Conservation (phyloP, 2,113 vertebrate genomes). For the Ceuthmochares aereus region DNA sequence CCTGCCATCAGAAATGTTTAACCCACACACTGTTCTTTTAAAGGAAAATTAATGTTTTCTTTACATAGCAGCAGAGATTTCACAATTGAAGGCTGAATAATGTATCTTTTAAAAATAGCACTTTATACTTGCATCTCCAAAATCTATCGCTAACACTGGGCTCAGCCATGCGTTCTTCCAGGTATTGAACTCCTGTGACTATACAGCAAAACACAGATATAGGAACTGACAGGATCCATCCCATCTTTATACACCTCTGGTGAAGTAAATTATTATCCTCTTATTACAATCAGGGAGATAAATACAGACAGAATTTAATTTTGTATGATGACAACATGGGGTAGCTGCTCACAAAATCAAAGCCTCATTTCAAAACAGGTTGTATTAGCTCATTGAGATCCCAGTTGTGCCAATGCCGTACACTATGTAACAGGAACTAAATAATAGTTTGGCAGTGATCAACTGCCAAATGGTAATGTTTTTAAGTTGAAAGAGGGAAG, state of each 20-base stretch:
- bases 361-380: not conserved
- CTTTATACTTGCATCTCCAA: not conserved
- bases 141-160: not conserved
- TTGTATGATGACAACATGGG: not conserved
- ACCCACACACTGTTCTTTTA: conserved; percentile 37
- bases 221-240: not conserved
- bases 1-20: conserved; percentile 36
- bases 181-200: not conserved
- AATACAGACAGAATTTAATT: not conserved
- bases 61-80: conserved; percentile 26
- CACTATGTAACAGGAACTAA: not conserved
- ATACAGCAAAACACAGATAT: not conserved
- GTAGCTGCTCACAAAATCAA: not conserved
- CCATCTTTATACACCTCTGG: not conserved
- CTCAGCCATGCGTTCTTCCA: not conserved
- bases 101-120: conserved; percentile 3
- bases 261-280: not conserved
- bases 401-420: not conserved
- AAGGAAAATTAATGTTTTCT: conserved; percentile 58
- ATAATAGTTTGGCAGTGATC: not conserved
- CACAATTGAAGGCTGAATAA: conserved; percentile 13
- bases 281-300: not conserved
- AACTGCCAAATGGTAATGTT: too few species aligned
- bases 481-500: too few species aligned
- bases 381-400: not conserved